Conservation (phyloP, 2,888 invertebrate species). For the Plagodis pulveraria region DNA sequence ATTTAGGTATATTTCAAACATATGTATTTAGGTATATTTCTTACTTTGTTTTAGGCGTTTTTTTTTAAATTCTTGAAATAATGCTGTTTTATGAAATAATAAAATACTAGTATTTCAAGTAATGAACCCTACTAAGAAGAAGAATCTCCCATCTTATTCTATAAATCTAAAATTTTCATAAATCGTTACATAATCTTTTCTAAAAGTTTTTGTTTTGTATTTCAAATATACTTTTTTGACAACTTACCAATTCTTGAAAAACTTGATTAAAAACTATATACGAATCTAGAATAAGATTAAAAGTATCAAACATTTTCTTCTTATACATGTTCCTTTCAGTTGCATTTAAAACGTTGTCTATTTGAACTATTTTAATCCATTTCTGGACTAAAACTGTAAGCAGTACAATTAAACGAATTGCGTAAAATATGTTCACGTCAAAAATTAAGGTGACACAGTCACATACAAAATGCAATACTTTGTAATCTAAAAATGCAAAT, state of each 20-base stretch:
- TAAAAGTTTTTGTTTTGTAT: no score
- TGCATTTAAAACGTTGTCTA: background rate
- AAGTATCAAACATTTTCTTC: constrained; percentile 19
- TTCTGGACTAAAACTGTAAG: background rate
- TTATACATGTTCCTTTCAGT: constrained; percentile 2
- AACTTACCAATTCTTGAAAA: constrained; percentile 19
- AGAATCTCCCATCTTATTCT: no score
- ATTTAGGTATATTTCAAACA: no score
- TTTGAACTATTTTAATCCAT: constrained; percentile 11
- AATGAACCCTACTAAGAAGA: no score
- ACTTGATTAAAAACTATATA: constrained; percentile 13
- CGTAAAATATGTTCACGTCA: constrained; percentile 9
- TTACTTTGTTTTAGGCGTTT: no score
- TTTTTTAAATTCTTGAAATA: no score
- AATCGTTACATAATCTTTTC: no score
- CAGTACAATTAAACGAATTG: constrained; percentile 12
- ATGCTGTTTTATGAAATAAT: no score
- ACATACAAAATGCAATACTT: background rate
- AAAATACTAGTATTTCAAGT: no score
- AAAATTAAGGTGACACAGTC: constrained; percentile 3
- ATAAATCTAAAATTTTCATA: no score
- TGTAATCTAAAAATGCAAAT: background rate
- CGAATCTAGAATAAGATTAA: constrained; percentile 9
- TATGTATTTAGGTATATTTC: no score
- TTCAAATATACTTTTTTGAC: no score